phyloP scores from a whole-genome alignment of 2,888 invertebrate species.

The Lapara coniferarum region DNA sequence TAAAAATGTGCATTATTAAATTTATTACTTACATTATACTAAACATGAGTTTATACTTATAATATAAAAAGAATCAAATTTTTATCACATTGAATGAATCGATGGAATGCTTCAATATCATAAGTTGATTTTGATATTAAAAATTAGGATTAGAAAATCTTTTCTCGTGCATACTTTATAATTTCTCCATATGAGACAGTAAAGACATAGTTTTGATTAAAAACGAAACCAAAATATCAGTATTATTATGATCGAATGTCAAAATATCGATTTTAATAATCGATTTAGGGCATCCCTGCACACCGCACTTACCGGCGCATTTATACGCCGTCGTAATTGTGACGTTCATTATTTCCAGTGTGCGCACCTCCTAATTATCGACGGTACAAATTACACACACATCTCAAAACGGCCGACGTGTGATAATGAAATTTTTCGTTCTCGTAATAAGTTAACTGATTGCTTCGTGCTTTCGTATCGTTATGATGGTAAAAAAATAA shows the following conservation, averaged over 20 bases:
- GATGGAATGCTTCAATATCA: too few relatives aligned
- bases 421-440: constrained; percentile 48
- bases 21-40: too few relatives aligned
- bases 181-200: too few relatives aligned
- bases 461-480: constrained; percentile 31
- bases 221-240: not conserved
- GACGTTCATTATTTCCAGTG: constrained; percentile 36
- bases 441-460: constrained; percentile 41
- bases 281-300: constrained; percentile 23
- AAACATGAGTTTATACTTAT: too few relatives aligned
- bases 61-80: too few relatives aligned
- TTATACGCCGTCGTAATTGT: constrained; percentile 31
- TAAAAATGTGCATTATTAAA: too few relatives aligned
- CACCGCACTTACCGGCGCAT: constrained; percentile 26
- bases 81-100: too few relatives aligned
- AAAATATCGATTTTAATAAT: not conserved
- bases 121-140: too few relatives aligned
- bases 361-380: constrained; percentile 48
- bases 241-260: not conserved
- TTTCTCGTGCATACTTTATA: too few relatives aligned
- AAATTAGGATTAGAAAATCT: too few relatives aligned
- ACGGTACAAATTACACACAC: constrained; percentile 48
- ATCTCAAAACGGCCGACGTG: constrained; percentile 40
- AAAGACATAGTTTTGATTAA: too few relatives aligned
- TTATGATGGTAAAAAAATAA: constrained; percentile 18